Evolutionary conservation across 2,797 vertebrate genomes (phyloP).

Genomic region (Ciconia nigra): DNA sequence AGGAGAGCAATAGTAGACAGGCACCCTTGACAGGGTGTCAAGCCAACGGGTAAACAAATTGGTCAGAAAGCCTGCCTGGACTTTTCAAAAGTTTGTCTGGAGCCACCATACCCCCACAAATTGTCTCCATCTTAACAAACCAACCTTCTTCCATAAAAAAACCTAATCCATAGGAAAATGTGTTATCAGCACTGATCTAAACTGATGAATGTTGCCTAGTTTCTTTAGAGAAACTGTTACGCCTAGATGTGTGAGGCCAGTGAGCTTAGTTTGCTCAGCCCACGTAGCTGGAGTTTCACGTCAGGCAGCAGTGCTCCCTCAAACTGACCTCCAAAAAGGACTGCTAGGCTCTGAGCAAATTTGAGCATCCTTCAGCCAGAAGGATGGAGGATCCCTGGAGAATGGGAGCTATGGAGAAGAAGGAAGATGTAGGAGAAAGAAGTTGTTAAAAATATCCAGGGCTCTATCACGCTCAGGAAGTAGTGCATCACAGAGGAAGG

Average conservation of each 20-base stretch:
- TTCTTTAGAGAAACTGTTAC: background rate
- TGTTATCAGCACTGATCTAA: background rate
- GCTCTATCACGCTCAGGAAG: background rate
- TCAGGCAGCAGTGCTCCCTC: background rate
- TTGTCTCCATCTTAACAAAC: background rate
- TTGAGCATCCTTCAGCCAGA: background rate
- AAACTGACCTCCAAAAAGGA: background rate
- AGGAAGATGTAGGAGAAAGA: background rate
- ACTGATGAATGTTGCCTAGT: background rate
- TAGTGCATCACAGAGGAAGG: background rate
- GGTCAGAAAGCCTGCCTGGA: background rate
- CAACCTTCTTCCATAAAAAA: background rate
- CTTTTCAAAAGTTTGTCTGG: background rate
- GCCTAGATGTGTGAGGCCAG: background rate
- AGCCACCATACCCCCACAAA: background rate
- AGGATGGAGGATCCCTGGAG: background rate
- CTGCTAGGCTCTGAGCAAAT: background rate
- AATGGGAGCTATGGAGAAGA: background rate
- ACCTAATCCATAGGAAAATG: background rate
- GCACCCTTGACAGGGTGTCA: background rate
- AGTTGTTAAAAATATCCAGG: background rate
- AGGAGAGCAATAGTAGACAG: background rate
- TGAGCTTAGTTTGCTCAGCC: background rate
- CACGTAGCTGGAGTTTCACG: background rate
- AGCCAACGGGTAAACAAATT: background rate